Percentiles rank a stretch among this genome's conserved stretches.
Evolutionary conservation across 2,797 vertebrate species (phyloP).

Genomic region (Streptopelia turtur): DNA sequence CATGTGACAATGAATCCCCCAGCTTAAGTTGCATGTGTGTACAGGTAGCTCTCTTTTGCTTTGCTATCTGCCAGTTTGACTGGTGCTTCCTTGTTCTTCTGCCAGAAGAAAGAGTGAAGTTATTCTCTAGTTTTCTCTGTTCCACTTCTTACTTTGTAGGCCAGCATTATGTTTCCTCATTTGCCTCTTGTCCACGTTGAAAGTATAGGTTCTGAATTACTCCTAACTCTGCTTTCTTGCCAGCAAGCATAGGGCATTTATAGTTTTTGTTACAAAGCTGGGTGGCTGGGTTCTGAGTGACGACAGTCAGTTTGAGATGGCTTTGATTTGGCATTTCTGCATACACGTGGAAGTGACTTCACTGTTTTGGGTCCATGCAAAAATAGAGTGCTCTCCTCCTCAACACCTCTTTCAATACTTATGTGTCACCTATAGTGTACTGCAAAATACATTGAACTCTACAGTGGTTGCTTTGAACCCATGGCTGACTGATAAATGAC

Average conservation of each 20-base stretch:
- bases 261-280: background rate
- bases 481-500: background rate
- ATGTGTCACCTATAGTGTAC: background rate
- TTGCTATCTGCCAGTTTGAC: background rate
- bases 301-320: background rate
- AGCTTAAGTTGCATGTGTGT: background rate
- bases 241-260: background rate
- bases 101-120: background rate
- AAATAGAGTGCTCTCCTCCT: background rate
- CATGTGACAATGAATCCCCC: background rate
- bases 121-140: background rate
- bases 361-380: background rate
- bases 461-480: background rate
- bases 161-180: background rate
- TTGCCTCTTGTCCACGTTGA: background rate
- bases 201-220: background rate
- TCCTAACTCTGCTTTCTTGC: background rate
- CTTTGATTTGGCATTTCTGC: background rate
- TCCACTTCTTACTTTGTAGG: background rate
- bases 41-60: background rate
- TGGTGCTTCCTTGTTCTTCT: background rate
- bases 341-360: background rate
- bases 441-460: background rate
- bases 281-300: background rate
- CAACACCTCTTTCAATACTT: background rate